Evolutionary conservation across 2,888 invertebrate species (phyloP), one percentile per base, ranked within the genome.

Genomic region (Elmis aenea): DNA sequence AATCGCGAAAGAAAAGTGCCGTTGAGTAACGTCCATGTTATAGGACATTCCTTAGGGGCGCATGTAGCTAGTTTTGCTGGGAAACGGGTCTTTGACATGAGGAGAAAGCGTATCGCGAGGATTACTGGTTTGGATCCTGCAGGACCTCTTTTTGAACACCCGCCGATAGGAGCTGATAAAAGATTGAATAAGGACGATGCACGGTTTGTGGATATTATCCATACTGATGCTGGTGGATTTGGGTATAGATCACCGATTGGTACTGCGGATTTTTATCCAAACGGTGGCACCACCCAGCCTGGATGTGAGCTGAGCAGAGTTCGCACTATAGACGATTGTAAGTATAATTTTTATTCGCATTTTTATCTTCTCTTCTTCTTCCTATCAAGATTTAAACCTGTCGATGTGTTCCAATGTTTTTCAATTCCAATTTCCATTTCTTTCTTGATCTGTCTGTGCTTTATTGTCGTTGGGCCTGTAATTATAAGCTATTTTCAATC

Each of bases 151-250:
- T 75, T 73, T 48, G 68, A 69, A 36, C 47, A 54, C 6, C 56
- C 62, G 8, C n/a, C n/a, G n/a, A n/a, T n/a, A n/a, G 40, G 30
- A 3, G 62, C 67, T 1, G 61, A 69, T 11, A 64, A 73, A 21
- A 70, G 76, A 39, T 61, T 80, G 1, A 66, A 74, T 38, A 68
- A 70, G 18, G 70, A 71, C 2, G 74, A 78, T 11, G 79, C 74
- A 0, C 59, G 68, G 3, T 75, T 77, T 50, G 79, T 79, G 0
- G 78, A 78, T 57, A 71, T 74, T 0, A 71, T 77, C 43, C 79
- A 80, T 54, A 79, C 79, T 4, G 76, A 76, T 43, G 73, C 72
- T 24, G 77, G 76, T 2, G 70, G 69, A 0, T 57, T 75, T 5
- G 76, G 39, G 33, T 58, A 43, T 56, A 57, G 36, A 57, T 74